phyloP scores from a whole-genome alignment of 2,797 vertebrate genomes.

The Spinibarbus caldwelli region DNA sequence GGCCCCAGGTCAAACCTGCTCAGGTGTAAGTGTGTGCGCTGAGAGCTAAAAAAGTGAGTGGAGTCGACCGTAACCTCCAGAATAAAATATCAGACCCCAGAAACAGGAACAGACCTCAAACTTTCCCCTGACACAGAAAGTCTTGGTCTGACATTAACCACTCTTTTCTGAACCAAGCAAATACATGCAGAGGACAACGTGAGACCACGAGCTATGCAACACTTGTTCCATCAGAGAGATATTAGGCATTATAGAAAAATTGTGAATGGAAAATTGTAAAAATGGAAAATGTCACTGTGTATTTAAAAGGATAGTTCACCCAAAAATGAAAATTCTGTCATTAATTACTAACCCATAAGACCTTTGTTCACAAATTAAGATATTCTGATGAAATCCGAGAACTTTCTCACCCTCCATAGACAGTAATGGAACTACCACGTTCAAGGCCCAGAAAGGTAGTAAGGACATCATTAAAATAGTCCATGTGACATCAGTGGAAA shows the following conservation, averaged over 20 bases:
- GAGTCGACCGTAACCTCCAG: not conserved
- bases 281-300: not conserved
- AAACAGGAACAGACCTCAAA: not conserved
- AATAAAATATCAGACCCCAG: not conserved
- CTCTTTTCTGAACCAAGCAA: not conserved
- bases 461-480: too few relatives aligned
- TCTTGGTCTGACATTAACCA: not conserved
- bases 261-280: not conserved
- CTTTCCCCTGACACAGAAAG: not conserved
- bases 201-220: not conserved
- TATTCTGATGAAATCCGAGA: not conserved
- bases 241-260: not conserved
- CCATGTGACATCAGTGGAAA: too few relatives aligned
- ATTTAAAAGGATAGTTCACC: not conserved
- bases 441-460: not conserved
- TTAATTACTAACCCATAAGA: not conserved
- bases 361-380: not conserved
- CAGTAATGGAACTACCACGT: not conserved
- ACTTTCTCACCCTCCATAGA: not conserved
- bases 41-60: not conserved
- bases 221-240: not conserved
- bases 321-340: not conserved
- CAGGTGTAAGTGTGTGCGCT: not conserved
- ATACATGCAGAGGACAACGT: not conserved
- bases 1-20: slow-evolving; percentile 21